Base-by-base conservation (phyloP, 2,888 invertebrate species). In the Ferdinandea cuprea region DNA sequence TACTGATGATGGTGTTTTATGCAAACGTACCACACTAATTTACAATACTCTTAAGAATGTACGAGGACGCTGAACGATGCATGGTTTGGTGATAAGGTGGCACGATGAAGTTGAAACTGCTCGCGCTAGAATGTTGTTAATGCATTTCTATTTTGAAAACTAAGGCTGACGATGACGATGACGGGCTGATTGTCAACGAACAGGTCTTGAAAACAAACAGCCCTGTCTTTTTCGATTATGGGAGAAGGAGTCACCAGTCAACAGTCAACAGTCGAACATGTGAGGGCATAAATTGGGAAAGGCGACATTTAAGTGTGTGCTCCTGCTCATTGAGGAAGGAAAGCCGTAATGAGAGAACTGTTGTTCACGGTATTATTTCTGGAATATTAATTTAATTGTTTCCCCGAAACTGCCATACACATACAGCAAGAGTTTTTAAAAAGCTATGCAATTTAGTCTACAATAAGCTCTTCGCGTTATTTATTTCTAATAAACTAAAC, bases 21-120 rank as follows among this genome's bases (percentile, higher is more conserved):
- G 40, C 69, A 61, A 63, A 54, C 77, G 50, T 68, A 76, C 79
- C 74, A 80, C 74, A 76, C 79, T 80, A 74, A 80, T 80, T 80
- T 76, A 76, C 79, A 76, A 61, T 76, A 21, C 66, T 72, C 71
- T 63, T 32, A 66, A 66, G 73, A 66, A 73, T 73, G 65, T 46
- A 19, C 54, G 28, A 69, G 32, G 56, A 21, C 44, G 17, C 37
- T 65, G 50, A 65, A 66, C n/a, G n/a, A n/a, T n/a, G n/a, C n/a
- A n/a, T n/a, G n/a, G n/a, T n/a, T n/a, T 40, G 68, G 32, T 68
- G 74, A 28, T 63, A 52, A 61, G 74, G 35, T 63, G 59, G 44
- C 35, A 28, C 28, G 52, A 19, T 74, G 44, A 19, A 28, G 71
- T 8, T 37, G 63, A 52, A 42, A 50, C 54, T 54, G 40, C 42